Base-by-base conservation (phyloP, 2,113 vertebrate species). In the Anguilla rostrata region DNA sequence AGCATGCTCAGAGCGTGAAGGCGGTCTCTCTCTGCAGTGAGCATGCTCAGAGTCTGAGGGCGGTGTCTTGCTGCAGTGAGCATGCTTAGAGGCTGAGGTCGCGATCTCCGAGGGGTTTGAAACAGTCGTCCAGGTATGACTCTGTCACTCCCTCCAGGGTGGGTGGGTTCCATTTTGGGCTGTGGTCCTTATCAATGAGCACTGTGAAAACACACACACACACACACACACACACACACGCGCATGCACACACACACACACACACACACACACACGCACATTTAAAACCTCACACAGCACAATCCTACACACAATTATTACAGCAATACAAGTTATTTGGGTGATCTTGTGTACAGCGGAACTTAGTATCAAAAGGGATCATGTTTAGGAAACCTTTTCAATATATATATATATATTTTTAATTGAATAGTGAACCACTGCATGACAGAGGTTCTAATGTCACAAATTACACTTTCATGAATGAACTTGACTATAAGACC, bases 181-280 rank as follows among this genome's bases (percentile, higher is more conserved):
- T 95, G 5, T 97, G 97, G 94, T 99, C 97, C 93, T 95, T 98
- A 93, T 99, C 98, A 63, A 98, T 94, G 87, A 99, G 91, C 90
- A 98, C 98, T 99, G 93, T 40, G 75, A 91, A 86, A 81, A n/a
- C 88, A 46, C 43, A 46, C 43, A 46, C 43, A 46, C 43, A 46
- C 8, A 83, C 5, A 88, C 12, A 87, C 66, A 22, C 49, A 83
- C 12, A 78, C 7, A 87, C 4, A 39, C 82, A n/a, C 22, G 2
- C 39, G 41, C 53, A 84, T 6, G 34, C 15, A 46, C 57, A 87
- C 56, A 20, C 49, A 82, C 12, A 78, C 7, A 88, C 4, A 39
- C 83, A 29, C 22, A 2, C 39, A 63, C 49, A 84, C 14, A 41
- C 22, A 46, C 12, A 60, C 18, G 15, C 57, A 60, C 43, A 46